phyloP scores from a whole-genome alignment of 2,797 vertebrate species.

The Characodon lateralis region DNA sequence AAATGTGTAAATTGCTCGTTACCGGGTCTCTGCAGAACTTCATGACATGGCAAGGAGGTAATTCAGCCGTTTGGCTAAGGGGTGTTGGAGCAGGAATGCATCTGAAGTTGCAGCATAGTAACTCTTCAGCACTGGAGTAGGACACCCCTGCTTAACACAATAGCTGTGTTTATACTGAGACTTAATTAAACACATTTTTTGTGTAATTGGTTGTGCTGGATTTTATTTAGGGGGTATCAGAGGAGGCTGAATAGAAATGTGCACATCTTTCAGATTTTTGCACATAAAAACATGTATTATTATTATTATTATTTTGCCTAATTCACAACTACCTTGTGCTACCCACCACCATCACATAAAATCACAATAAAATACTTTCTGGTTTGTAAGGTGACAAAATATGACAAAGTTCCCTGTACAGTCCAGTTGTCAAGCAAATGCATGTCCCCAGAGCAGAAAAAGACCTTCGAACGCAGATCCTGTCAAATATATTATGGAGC shows the following conservation, averaged over 20 bases:
- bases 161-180: neutral
- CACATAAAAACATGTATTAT: too few relatives aligned
- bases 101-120: too few relatives aligned
- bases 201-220: neutral
- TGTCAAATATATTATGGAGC: slow-evolving; percentile 11
- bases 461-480: slow-evolving; percentile 29
- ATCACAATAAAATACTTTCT: neutral
- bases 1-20: too few relatives aligned
- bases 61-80: too few relatives aligned
- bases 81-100: too few relatives aligned
- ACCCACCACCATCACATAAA: neutral
- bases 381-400: neutral
- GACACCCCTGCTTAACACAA: neutral
- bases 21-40: too few relatives aligned
- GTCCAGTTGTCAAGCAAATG: neutral
- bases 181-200: neutral
- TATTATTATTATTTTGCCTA: too few relatives aligned
- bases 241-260: neutral
- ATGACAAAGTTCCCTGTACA: neutral
- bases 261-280: too few relatives aligned
- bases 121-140: too few relatives aligned
- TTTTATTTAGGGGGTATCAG: neutral
- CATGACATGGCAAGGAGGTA: too few relatives aligned
- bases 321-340: neutral
- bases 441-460: neutral